Base-by-base conservation (phyloP, 1,140 invertebrate genomes). In the Leptinotarsa lineolata region DNA sequence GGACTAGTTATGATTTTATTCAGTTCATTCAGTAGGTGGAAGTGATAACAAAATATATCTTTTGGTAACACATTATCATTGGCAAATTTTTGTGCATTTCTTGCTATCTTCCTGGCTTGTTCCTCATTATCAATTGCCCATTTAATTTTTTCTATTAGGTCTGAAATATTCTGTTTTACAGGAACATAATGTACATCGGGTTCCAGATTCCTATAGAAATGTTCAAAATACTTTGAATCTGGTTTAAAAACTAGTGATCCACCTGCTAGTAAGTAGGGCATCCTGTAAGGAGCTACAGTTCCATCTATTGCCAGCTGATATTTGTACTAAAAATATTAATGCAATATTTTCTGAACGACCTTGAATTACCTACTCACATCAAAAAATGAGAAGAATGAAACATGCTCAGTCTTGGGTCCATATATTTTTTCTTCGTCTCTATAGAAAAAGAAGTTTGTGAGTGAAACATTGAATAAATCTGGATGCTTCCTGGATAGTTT, bases 401-500 rank as follows among this genome's bases (percentile, higher is more conserved):
- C 89, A 82, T 95, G 92, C 58, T 91, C 90, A 72, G 90, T 88
- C 81, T 92, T 92, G 22, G 95, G 93, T 22, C 96, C 96, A 89
- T 97, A 96, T 82, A 92, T 89, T 66, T 91, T 84, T 83, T 95
- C 92, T 85, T 96, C 88, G 81, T 97, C 90, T 72, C 90, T 89
- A 82, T 96, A 99, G 86, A 99, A 99, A 83, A 99, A 99, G 85
- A 98, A 98, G 84, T 97, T 97, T 4, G 97, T 99, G 5, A 99
- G 88, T 0, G 95, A 95, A 13, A 91, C 96, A 88, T 98, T 96
- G 72, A 97, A 91, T 0, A 97, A 83, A 70, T 96, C 89, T 4
- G 95, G 92, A 87, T 96, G 78, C 74, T 90, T 86, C 77, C 90
- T 87, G 0, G 93, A 89, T 75, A 98, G 89, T 71, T 93, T 90